A percentile compares a stretch with the other conserved stretches of the same genome.
Evolutionary conservation across 1,140 invertebrate genomes (phyloP).

Genomic region (Psilanteris sp.): DNA sequence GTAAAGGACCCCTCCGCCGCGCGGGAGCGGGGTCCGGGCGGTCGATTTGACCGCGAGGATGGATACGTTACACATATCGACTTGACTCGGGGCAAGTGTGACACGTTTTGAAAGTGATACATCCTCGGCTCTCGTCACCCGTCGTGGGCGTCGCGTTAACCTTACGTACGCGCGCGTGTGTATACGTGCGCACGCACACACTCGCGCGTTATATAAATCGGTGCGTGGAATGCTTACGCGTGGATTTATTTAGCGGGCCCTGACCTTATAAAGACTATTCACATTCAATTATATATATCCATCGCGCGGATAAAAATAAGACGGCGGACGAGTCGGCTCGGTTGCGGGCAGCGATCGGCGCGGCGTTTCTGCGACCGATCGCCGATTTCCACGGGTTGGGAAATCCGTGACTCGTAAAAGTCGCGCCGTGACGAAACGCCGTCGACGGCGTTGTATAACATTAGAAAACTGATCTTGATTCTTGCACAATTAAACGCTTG

Average conservation of each 20-base stretch:
- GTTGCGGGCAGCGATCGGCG: too few relatives aligned
- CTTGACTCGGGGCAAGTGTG: slow-evolving; percentile 51
- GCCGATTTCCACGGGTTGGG: slow-evolving; percentile 15
- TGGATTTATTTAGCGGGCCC: slow-evolving; percentile 62
- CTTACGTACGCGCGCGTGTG: slow-evolving; percentile 5
- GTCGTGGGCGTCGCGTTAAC: slow-evolving; percentile 50
- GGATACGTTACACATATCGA: slow-evolving; percentile 53
- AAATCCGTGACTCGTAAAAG: slow-evolving; percentile 31
- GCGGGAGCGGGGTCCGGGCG: slow-evolving; percentile 4
- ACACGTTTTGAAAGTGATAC: slow-evolving; percentile 64
- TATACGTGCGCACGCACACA: slow-evolving; percentile 13
- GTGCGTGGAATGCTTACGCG: slow-evolving; percentile 56
- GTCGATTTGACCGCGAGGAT: slow-evolving; percentile 45
- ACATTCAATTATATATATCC: slow-evolving; percentile 45
- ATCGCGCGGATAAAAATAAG: slow-evolving; percentile 19
- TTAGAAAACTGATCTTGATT: slow-evolving; percentile 33
- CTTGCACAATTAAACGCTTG: slow-evolving; percentile 23
- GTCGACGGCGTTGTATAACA: slow-evolving; percentile 8
- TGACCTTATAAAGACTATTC: slow-evolving; percentile 60
- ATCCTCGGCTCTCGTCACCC: slow-evolving; percentile 58
- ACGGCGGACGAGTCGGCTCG: too few relatives aligned
- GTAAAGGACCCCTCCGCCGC: slow-evolving; percentile 19
- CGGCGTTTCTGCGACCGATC: slow-evolving; percentile 1
- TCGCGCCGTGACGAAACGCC: slow-evolving; percentile 8
- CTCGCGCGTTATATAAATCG: slow-evolving; percentile 48